Conservation (phyloP, 2,797 vertebrate species). For the Catamblyrhynchus diadema region DNA sequence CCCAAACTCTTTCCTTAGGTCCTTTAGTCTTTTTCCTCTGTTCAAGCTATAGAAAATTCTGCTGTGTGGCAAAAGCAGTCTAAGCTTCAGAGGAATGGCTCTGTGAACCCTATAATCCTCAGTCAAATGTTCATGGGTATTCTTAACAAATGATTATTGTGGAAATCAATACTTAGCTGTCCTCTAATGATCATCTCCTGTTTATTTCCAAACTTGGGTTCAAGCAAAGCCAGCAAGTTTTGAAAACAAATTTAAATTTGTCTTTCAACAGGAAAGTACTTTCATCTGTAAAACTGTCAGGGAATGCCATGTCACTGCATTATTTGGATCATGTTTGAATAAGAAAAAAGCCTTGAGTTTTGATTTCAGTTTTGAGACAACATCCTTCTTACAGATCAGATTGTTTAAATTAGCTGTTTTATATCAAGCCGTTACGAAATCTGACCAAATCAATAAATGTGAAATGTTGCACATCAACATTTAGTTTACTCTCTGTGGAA, state of each 20-base stretch:
- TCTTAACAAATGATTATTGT: not conserved
- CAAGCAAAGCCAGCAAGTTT: not conserved
- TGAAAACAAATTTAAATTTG: not conserved
- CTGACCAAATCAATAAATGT: not conserved
- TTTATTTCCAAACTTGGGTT: not conserved
- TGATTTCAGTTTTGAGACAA: not conserved
- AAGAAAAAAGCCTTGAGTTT: not conserved
- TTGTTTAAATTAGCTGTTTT: not conserved
- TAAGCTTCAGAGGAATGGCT: not conserved
- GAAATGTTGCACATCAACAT: not conserved
- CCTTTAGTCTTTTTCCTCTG: not conserved
- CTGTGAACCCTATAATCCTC: not conserved
- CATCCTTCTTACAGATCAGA: not conserved
- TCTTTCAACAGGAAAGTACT: not conserved
- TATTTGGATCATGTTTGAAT: not conserved
- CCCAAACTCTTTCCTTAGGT: not conserved
- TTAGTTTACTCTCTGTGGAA: not conserved
- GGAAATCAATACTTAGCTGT: not conserved
- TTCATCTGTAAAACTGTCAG: not conserved
- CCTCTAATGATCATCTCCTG: not conserved
- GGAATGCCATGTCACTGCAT: not conserved
- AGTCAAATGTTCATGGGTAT: not conserved
- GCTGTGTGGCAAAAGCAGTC: not conserved
- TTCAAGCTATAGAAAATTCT: not conserved
- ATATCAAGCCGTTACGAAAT: not conserved